Conservation (phyloP, 2,113 vertebrate species). For the Amazona guildingii region DNA sequence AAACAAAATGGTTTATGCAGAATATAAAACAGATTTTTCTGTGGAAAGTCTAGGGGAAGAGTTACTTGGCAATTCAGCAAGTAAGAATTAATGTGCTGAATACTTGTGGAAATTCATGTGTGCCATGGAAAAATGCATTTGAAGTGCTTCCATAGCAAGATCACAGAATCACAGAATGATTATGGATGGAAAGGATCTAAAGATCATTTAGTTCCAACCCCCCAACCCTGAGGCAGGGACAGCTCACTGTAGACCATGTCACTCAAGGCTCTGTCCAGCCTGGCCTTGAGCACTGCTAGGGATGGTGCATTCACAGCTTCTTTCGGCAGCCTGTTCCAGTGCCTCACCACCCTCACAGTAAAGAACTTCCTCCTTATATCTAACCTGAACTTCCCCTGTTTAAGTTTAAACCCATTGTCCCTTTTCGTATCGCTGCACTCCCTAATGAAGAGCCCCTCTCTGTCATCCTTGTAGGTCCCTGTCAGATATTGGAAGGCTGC, state of each 20-base stretch:
- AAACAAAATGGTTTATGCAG: background rate
- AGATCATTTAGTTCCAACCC: background rate
- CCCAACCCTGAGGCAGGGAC: background rate
- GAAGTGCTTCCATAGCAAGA: background rate
- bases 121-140: background rate
- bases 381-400: background rate
- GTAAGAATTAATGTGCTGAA: background rate
- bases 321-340: background rate
- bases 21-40: background rate
- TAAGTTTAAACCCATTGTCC: background rate
- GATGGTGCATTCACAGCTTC: background rate
- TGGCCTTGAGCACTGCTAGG: background rate
- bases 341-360: background rate
- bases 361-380: background rate
- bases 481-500: background rate
- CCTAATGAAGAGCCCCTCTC: background rate
- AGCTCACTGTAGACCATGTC: background rate
- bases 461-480: background rate
- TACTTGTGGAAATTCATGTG: background rate
- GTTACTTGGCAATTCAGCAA: background rate
- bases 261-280: background rate
- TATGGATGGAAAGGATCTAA: background rate
- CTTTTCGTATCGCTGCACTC: rapidly evolving
- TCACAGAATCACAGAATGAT: background rate
- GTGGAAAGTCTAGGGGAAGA: background rate